Evolutionary conservation across 2,888 invertebrate genomes (phyloP).

Genomic region (Clunio marinus): DNA sequence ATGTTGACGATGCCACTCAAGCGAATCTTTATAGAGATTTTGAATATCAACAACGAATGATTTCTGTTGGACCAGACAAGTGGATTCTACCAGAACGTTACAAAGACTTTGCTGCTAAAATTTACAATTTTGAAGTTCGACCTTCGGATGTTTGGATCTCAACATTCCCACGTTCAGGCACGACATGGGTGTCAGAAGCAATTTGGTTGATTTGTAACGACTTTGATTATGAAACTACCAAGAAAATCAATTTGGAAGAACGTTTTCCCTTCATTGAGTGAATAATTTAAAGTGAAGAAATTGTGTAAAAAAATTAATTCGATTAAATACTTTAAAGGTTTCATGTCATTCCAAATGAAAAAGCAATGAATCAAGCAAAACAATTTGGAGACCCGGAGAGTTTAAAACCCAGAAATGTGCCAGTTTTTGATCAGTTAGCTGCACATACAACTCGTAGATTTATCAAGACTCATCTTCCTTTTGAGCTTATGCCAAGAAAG

Average conservation of each 20-base stretch:
- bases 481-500: constrained; percentile 65
- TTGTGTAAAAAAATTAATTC: too few relatives aligned
- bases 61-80: neutral
- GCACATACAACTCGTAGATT: constrained; percentile 44
- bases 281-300: too few relatives aligned
- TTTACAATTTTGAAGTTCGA: constrained; percentile 66
- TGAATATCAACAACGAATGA: neutral
- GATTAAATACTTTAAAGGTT: too few relatives aligned
- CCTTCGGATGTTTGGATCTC: constrained; percentile 67
- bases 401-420: too few relatives aligned
- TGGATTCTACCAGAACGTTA: constrained; percentile 69
- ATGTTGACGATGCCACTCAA: neutral
- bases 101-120: constrained; percentile 58
- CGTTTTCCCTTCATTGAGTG: neutral
- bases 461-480: constrained; percentile 68
- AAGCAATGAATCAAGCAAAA: neutral
- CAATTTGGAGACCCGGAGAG: neutral
- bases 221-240: constrained; percentile 66
- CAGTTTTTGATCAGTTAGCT: neutral
- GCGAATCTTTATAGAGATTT: neutral
- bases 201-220: constrained; percentile 74
- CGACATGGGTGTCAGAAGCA: constrained; percentile 74
- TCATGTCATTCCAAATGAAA: neutral
- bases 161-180: constrained; percentile 76
- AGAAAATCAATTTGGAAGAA: neutral